Conservation (phyloP, 1,140 invertebrate genomes). For the Calephelis nemesis region DNA sequence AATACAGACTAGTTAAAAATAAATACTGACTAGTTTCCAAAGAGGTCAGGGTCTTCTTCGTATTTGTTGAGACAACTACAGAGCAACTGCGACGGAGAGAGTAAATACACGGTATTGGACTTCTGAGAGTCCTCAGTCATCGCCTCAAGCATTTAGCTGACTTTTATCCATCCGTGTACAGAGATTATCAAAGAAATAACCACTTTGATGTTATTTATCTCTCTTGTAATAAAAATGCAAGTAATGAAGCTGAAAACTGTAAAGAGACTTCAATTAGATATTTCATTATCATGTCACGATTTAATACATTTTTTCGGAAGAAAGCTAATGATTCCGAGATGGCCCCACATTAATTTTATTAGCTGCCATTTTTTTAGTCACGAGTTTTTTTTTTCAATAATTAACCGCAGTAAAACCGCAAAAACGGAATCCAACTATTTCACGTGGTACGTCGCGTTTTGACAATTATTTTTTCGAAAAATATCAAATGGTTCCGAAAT, state of each 20-base stretch:
- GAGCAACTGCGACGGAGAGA: background rate
- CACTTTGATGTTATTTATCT: conserved; percentile 3
- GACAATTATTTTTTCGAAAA: too few relatives aligned
- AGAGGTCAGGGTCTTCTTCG: conserved; percentile 13
- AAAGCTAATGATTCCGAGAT: too few relatives aligned
- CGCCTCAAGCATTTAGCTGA: conserved; percentile 2
- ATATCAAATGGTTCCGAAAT: too few relatives aligned
- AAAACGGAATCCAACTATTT: too few relatives aligned
- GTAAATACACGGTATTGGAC: conserved; percentile 9
- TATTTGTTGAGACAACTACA: conserved; percentile 16
- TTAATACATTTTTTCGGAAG: too few relatives aligned
- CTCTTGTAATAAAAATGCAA: background rate
- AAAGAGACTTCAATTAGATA: background rate
- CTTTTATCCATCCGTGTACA: background rate
- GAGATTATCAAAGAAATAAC: conserved; percentile 6
- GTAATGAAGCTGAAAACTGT: background rate
- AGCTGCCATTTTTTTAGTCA: too few relatives aligned
- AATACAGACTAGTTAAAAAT: background rate
- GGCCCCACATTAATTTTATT: too few relatives aligned
- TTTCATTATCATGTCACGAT: too few relatives aligned
- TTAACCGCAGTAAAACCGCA: too few relatives aligned
- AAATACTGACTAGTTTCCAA: conserved; percentile 3
- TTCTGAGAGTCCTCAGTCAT: conserved; percentile 7
- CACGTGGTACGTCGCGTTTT: too few relatives aligned
- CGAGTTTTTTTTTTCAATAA: too few relatives aligned